Evolutionary conservation across 2,888 invertebrate genomes (phyloP).

Genomic region (Coelogynopora nodosa): DNA sequence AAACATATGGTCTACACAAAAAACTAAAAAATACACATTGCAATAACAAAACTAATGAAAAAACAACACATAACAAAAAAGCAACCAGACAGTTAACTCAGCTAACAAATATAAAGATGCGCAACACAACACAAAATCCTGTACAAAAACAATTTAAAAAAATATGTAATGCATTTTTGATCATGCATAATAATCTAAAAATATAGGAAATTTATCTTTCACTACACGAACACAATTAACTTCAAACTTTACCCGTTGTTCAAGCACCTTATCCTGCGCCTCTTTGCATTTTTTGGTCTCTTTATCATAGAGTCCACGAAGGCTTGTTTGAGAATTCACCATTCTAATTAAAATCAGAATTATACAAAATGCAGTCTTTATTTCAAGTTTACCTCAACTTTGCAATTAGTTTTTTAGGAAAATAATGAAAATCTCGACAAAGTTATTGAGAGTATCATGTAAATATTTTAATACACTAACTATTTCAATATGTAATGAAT

Average conservation of each 20-base stretch:
- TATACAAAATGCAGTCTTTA: neutral
- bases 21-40: no score
- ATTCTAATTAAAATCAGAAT: neutral
- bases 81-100: no score
- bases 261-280: constrained; percentile 49
- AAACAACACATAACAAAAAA: no score
- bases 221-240: no score
- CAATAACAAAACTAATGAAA: no score
- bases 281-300: constrained; percentile 44
- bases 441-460: neutral
- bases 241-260: constrained; percentile 37
- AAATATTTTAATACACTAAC: neutral
- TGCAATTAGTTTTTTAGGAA: neutral
- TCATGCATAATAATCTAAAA: no score
- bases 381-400: neutral
- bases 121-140: no score
- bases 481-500: neutral
- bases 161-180: no score
- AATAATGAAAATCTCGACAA: neutral
- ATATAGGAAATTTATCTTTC: no score
- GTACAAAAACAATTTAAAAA: no score
- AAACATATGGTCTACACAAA: no score
- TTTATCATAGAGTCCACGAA: neutral
- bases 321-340: constrained; percentile 12
- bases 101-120: no score